These are phyloP conservation scores for Typhlomys cinereus DNA, from an alignment of 2,113 vertebrate genomes.

Conservation along the genomic window DNA sequence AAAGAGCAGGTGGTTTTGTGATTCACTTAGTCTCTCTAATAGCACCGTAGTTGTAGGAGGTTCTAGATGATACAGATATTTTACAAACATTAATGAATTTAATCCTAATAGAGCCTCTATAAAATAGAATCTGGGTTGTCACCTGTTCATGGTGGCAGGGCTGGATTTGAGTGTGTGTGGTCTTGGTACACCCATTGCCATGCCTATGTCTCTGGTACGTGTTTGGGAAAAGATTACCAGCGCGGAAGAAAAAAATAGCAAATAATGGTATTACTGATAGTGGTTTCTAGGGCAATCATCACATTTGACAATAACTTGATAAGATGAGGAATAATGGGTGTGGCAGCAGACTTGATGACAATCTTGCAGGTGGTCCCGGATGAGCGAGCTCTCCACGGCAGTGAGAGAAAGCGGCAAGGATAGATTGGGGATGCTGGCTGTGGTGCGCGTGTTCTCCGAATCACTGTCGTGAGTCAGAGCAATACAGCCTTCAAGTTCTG, in stretches of 20 bases:
- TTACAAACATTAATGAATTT: neutral
- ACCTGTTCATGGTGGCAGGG: neutral
- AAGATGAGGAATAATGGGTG: neutral
- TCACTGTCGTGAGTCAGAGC: neutral
- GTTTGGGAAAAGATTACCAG: neutral
- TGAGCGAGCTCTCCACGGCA: neutral
- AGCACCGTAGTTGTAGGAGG: neutral
- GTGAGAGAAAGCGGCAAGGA: neutral
- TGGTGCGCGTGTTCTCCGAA: neutral
- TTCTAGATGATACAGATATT: neutral
- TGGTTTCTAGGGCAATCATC: neutral
- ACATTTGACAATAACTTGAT: conserved; percentile 22
- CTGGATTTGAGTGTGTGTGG: neutral
- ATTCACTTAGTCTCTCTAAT: neutral
- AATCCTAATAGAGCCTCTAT: neutral
- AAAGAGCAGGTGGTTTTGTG: neutral
- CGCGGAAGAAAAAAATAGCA: neutral
- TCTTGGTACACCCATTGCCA: neutral
- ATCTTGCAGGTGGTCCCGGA: neutral
- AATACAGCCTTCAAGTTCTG: neutral
- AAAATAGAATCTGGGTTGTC: neutral
- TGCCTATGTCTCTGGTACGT: neutral
- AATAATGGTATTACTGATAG: neutral
- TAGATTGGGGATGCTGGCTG: neutral
- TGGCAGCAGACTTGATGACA: neutral